Conservation (phyloP, 2,888 invertebrate genomes). For the Eremobia ochroleuca region DNA sequence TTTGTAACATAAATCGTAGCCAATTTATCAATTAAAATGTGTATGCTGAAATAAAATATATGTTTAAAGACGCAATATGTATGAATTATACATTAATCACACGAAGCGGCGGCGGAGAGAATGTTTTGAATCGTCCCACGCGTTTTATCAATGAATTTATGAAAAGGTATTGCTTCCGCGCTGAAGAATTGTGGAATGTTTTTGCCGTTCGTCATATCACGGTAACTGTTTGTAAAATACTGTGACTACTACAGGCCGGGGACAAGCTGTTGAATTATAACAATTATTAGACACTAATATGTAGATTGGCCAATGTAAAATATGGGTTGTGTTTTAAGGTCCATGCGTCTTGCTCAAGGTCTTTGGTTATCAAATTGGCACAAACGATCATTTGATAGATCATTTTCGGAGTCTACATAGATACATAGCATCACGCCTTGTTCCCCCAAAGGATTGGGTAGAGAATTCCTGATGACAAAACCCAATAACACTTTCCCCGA, state of each 20-base stretch:
- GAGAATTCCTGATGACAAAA: too few relatives aligned
- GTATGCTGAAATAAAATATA: constrained; percentile 40
- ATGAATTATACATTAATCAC: constrained; percentile 49
- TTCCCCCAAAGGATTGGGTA: too few relatives aligned
- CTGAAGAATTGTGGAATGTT: constrained; percentile 11
- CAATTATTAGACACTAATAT: background rate
- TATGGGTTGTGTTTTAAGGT: background rate
- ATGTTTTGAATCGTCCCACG: constrained; percentile 32
- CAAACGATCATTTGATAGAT: background rate
- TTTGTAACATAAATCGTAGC: constrained; percentile 54
- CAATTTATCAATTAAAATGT: constrained; percentile 61
- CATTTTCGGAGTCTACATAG: too few relatives aligned
- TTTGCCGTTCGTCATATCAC: constrained; percentile 19
- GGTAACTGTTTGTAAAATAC: background rate
- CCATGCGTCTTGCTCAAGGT: background rate
- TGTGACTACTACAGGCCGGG: background rate
- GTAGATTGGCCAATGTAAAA: background rate
- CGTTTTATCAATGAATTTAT: constrained; percentile 47
- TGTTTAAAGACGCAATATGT: constrained; percentile 36
- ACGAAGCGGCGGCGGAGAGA: background rate
- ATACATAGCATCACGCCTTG: too few relatives aligned
- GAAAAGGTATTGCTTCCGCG: constrained; percentile 37
- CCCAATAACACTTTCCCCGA: too few relatives aligned
- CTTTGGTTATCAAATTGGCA: background rate
- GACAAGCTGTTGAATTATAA: too few relatives aligned